Evolutionary conservation across 2,113 vertebrate species (phyloP).

Genomic region (Oceanodroma tethys): DNA sequence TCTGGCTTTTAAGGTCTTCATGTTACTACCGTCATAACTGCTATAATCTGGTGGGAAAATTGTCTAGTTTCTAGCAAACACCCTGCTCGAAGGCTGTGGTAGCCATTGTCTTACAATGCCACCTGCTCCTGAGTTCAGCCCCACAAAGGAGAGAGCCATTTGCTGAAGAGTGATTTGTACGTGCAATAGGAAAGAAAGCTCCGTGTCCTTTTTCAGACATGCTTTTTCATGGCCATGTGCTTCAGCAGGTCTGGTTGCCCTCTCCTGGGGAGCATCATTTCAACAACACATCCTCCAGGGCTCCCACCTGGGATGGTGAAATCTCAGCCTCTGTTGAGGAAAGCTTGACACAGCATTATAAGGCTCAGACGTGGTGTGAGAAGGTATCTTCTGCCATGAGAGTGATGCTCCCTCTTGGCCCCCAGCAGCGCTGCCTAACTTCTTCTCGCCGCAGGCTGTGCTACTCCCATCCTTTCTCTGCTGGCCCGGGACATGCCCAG

Average conservation of each 20-base stretch:
- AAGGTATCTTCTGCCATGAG: not conserved
- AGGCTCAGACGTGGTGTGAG: not conserved
- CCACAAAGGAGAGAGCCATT: not conserved
- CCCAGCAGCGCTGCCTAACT: not conserved
- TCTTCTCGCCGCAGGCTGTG: not conserved
- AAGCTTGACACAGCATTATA: accelerated
- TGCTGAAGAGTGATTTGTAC: not conserved
- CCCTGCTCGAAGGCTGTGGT: not conserved
- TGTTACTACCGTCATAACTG: not conserved
- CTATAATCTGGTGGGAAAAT: not conserved
- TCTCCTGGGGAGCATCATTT: accelerated
- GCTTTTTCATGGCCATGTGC: not conserved
- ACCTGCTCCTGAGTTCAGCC: not conserved
- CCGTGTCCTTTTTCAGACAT: not conserved
- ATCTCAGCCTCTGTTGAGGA: accelerated
- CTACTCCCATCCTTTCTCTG: not conserved
- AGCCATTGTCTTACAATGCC: not conserved
- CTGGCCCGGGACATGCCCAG: not conserved
- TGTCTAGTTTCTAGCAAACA: not conserved
- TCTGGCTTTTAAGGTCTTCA: not conserved
- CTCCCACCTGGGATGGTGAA: not conserved
- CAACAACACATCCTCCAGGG: not conserved
- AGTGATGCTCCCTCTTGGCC: not conserved
- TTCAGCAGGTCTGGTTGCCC: not conserved
- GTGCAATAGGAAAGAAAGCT: not conserved